Base-by-base conservation (phyloP, 92 coral and sea anemone species). In the Blastomussa wellsi region DNA sequence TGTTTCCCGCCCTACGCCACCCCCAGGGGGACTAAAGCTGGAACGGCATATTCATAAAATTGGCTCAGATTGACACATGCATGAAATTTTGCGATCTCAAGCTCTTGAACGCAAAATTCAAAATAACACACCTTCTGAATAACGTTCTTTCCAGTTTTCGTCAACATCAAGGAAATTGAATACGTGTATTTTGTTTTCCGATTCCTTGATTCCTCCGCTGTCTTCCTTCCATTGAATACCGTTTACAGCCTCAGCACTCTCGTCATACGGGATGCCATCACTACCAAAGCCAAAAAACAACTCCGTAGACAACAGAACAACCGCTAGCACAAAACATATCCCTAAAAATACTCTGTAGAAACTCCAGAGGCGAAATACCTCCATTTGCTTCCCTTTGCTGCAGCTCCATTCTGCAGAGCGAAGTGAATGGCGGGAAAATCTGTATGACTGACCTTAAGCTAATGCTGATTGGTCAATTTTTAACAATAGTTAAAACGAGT, bases 111-210 rank as follows among this genome's bases (percentile, higher is more conserved):
- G 24, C 31, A 57, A 2, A 4, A 22, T 57, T 4, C 65, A 29
- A 49, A 36, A 38, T 17, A 41, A 33, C 86, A 59, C 78, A 94
- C 97, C 97, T 92, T 94, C 97, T 20, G 90, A 73, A 83, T 94
- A 94, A 74, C 84, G 82, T 31, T 82, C 93, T 48, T 73, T 80
- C 97, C 95, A 94, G 84, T 94, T 92, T 83, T 94, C 97, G 64
- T 94, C 97, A 47, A 80, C 85, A 26, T 53, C 88, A 41, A 32
- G 82, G 60, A 76, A 77, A 72, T 86, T 84, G 78, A 86, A 78
- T 42, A n/a, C n/a, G n/a, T n/a, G n/a, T n/a, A 42, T 8, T 26
- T 31, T 65, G 4, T 22, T 64, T 28, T 73, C 77, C 39, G 24
- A 66, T 70, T 90, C 82, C 74, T 60, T 44, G 80, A 80, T 44